These are phyloP conservation scores for Drosophila sp. DNA, from an alignment of 1,140 invertebrate species.

Conservation along the genomic window DNA sequence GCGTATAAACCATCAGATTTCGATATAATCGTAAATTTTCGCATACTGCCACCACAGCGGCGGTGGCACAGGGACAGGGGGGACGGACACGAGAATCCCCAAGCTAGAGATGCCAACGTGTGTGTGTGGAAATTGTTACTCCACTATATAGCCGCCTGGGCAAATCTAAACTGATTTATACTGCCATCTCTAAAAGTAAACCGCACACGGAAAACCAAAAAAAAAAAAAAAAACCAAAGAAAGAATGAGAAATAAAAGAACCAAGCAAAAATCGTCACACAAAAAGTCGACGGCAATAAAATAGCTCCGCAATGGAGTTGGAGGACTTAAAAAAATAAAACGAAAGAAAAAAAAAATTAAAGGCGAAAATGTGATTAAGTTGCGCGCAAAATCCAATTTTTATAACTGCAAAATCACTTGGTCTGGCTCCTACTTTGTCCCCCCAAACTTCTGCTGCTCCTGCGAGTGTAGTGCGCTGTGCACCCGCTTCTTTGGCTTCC, in stretches of 20 bases:
- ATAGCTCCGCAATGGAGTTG: constrained; percentile 62
- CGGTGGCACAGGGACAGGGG: background rate
- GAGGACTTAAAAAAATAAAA: constrained; percentile 28
- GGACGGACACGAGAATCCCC: constrained; percentile 5
- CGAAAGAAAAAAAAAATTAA: constrained; percentile 42
- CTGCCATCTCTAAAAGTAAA: constrained; percentile 43
- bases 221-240: constrained; percentile 14
- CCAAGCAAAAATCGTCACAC: constrained; percentile 68
- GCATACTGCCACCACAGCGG: constrained; percentile 30
- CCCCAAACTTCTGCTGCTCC: background rate
- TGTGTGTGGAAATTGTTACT: constrained; percentile 4
- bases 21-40: constrained; percentile 81
- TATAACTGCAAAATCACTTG: constrained; percentile 80
- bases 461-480: background rate
- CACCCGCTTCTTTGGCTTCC: constrained; percentile 20
- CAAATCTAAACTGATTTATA: constrained; percentile 14
- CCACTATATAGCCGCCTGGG: constrained; percentile 10
- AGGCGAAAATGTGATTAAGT: constrained; percentile 81
- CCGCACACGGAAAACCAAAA: constrained; percentile 45
- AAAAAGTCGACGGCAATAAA: constrained; percentile 74
- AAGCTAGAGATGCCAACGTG: constrained; percentile 15
- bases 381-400: constrained; percentile 81
- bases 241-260: constrained; percentile 1
- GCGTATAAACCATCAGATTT: constrained; percentile 81
- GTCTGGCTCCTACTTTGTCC: constrained; percentile 26